A percentile compares a stretch with the other conserved stretches of the same genome.
Evolutionary conservation across 2,797 vertebrate species (phyloP).

Genomic region (Premnoplex brunnescens): DNA sequence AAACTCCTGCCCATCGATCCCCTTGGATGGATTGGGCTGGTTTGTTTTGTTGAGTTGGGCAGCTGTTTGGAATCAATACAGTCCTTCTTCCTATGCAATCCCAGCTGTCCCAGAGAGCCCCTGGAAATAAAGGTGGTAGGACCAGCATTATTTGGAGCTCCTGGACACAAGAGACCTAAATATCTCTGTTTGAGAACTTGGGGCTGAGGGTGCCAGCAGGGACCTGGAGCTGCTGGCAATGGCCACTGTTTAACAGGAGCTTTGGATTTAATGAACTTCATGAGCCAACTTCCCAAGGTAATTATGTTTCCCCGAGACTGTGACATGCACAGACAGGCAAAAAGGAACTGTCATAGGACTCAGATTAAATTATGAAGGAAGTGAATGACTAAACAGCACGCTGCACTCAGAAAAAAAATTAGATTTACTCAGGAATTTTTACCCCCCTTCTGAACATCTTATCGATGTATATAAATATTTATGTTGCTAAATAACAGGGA

Average conservation of each 20-base stretch:
- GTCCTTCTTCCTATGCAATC: not conserved
- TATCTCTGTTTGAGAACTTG: not conserved
- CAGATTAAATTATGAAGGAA: not conserved
- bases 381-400: not conserved
- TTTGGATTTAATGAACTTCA: not conserved
- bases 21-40: not conserved
- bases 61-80: not conserved
- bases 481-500: not conserved
- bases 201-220: not conserved
- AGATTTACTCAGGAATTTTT: not conserved
- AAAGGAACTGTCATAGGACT: not conserved
- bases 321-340: not conserved
- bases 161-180: not conserved
- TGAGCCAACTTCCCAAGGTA: not conserved
- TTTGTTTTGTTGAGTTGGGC: not conserved
- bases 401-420: not conserved
- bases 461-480: not conserved
- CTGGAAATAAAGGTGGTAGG: not conserved
- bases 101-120: not conserved
- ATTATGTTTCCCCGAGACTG: not conserved
- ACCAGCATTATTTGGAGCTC: not conserved
- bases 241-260: not conserved
- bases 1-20: not conserved
- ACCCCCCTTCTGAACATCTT: not conserved
- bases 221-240: not conserved